These are phyloP conservation scores for Chloroceryle aenea DNA, from an alignment of 2,113 vertebrate genomes.

Conservation along the genomic window DNA sequence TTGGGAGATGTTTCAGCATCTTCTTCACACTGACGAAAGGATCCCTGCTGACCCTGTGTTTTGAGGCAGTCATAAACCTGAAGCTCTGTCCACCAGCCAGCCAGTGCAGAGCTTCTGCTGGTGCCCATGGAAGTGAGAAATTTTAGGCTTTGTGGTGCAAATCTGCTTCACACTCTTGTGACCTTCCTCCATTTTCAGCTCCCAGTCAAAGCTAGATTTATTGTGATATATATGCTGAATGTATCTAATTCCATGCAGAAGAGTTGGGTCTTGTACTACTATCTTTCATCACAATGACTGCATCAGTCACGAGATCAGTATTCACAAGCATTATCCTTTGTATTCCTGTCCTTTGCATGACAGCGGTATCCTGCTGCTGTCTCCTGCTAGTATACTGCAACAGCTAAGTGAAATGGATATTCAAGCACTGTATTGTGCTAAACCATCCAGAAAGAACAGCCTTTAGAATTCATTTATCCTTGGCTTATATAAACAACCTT, in stretches of 20 bases:
- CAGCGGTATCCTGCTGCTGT: neutral
- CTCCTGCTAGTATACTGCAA: neutral
- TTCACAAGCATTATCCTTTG: neutral
- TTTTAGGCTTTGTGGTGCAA: neutral
- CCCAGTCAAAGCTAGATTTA: neutral
- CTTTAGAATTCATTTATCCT: neutral
- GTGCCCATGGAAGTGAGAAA: neutral
- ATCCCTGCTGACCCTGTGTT: neutral
- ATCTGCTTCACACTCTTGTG: neutral
- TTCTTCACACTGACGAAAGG: neutral
- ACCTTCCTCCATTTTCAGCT: neutral
- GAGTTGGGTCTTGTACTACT: neutral
- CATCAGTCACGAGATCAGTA: neutral
- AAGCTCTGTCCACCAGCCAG: neutral
- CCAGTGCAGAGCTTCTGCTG: neutral
- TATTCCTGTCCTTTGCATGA: neutral
- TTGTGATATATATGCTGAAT: no score
- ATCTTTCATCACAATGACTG: neutral
- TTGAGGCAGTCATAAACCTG: neutral
- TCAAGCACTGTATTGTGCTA: neutral
- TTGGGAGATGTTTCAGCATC: neutral
- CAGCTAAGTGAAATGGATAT: conserved; percentile 2
- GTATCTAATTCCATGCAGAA: neutral
- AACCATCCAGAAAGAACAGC: neutral
- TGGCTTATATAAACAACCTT: conserved; percentile 12